Evolutionary conservation across 2,888 invertebrate genomes (phyloP).

Genomic region (Caenorhabditis macrosperma): DNA sequence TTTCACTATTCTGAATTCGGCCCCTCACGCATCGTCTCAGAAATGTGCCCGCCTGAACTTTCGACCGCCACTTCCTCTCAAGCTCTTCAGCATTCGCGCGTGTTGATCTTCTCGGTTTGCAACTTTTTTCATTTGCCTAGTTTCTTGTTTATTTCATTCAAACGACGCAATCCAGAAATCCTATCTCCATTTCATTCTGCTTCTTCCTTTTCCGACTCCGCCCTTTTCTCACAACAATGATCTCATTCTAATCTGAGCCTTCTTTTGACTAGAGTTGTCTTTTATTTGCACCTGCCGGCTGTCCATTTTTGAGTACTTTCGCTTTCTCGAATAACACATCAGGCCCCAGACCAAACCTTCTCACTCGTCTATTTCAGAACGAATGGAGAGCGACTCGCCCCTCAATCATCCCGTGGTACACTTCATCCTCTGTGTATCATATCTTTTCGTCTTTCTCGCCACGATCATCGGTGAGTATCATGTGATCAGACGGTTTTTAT

Average conservation of each 20-base stretch:
- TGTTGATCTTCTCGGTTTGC: conserved; percentile 21
- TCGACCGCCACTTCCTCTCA: conserved; percentile 36
- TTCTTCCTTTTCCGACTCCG: conserved; percentile 1
- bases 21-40: not conserved
- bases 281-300: conserved; percentile 2
- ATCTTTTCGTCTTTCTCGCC: conserved; percentile 74
- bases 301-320: not conserved
- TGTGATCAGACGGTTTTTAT: conserved; percentile 5
- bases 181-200: conserved; percentile 28
- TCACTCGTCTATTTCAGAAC: conserved; percentile 25
- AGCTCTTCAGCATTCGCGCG: conserved; percentile 42
- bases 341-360: no score
- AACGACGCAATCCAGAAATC: conserved; percentile 14
- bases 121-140: conserved; percentile 15
- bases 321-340: no score
- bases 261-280: no score
- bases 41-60: conserved; percentile 34
- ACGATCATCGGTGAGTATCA: conserved; percentile 72
- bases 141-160: conserved; percentile 13
- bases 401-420: conserved; percentile 72
- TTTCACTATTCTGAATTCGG: not conserved
- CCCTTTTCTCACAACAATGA: conserved; percentile 35
- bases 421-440: conserved; percentile 71
- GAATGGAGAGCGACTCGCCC: conserved; percentile 64
- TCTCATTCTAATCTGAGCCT: conserved; percentile 8